Base-by-base conservation (phyloP, 2,797 vertebrate genomes). In the Aulostomus chinensis region DNA sequence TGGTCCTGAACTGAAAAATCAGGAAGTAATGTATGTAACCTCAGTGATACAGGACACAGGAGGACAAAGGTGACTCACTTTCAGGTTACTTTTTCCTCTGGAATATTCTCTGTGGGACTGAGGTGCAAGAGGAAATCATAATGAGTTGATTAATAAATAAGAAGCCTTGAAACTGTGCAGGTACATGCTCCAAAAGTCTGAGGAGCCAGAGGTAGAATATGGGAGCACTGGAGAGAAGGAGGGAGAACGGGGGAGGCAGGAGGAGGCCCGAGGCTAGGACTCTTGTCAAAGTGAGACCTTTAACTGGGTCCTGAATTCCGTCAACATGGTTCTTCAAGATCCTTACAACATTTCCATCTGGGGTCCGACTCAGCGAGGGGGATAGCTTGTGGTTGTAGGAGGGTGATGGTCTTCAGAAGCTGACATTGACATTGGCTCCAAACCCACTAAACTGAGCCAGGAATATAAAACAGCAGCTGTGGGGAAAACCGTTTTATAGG, bases 281-380 rank as follows among this genome's bases (percentile, higher is more conserved):
- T 83, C 78, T 81, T 87, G 85, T 89, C 88, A 88, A 86, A 85
- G 80, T 69, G 68, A 82, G 81, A 88, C 84, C 81, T 90, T 87
- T 84, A 90, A 86, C 79, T 83, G 67, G 66, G 76, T 82, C 74
- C 80, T 83, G 78, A 81, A 69, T 86, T 78, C 78, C 83, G 83
- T 86, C 85, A 84, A 81, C 84, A 86, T 46, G 62, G 73, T 83
- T 86, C 71, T 76, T 78, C 82, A 76, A 78, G 78, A 61, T 57
- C 82, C 80, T 80, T 73, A 71, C 70, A 71, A 76, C 59, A 78
- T 79, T 84, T 83, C 76, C 68, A 83, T 85, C 76, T 68, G 71
- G 48, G 69, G 43, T 58, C 48, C 16, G 58, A 68, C 78, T 63
- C 54, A 41, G 41, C 43, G 59, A 58, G 48, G 53, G 52, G 62